Conservation (phyloP, 2,888 invertebrate genomes). For the Apamea epomidion region DNA sequence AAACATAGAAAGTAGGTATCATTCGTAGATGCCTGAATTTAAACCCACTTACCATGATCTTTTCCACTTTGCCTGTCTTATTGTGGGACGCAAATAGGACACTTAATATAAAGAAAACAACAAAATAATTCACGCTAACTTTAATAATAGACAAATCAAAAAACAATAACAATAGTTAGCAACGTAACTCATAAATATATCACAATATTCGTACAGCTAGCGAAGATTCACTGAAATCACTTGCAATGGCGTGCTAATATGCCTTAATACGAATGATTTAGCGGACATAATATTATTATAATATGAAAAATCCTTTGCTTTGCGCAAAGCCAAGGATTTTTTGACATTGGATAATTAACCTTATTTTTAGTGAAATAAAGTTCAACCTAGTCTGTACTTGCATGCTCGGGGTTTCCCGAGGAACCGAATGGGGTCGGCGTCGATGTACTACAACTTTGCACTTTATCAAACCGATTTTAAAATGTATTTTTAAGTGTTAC, state of each 20-base stretch:
- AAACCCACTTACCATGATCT: too few species aligned
- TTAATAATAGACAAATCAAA: constrained; percentile 68
- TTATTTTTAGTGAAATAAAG: background rate
- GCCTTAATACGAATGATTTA: constrained; percentile 33
- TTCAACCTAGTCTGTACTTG: background rate
- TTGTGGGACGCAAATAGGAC: background rate
- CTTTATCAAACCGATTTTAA: background rate
- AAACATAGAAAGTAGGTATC: too few species aligned
- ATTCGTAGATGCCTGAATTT: too few species aligned
- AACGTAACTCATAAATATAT: constrained; percentile 73
- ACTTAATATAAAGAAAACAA: constrained; percentile 38
- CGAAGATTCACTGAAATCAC: constrained; percentile 69
- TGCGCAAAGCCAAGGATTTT: background rate
- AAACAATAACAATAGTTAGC: constrained; percentile 69
- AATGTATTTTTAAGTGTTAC: background rate
- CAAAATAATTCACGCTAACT: constrained; percentile 67
- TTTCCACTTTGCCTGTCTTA: too few species aligned
- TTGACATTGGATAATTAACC: background rate
- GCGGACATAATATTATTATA: constrained; percentile 35
- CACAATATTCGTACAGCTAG: constrained; percentile 75
- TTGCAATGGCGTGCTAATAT: constrained; percentile 67
- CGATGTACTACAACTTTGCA: background rate
- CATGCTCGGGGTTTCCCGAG: accelerated
- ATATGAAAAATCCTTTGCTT: background rate
- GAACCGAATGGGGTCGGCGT: too few species aligned